Base-by-base conservation (phyloP, 2,113 vertebrate species). In the Urocynchramus pylzowi region DNA sequence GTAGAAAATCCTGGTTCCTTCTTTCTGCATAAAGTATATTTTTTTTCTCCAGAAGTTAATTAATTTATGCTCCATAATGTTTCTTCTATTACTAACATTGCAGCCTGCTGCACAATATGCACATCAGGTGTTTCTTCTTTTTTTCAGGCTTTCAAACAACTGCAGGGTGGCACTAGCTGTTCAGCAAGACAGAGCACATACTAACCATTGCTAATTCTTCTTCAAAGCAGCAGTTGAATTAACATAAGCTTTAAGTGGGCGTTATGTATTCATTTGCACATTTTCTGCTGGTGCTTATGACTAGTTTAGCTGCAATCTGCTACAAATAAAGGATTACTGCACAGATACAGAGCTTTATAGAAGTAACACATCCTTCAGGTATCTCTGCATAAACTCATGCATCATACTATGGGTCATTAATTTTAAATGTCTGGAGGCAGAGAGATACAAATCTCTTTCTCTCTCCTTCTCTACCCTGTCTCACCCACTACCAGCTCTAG, bases 201-300 rank as follows among this genome's bases (percentile, higher is more conserved):
- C 35, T 73, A 88, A 33, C 44, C 37, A 35, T 86, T 93, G 45
- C 75, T 92, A 93, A 77, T 92, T 90, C 59, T 86, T 84, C 87
- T 95, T 95, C 85, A 88, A 95, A 95, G 90, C 11, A 2, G 71
- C 68, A 90, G 86, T 1, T 86, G 83, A 92, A 76, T 85, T 93
- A 94, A 68, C 93, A 89, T 60, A 90, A 95, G 47, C 33, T 97
- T 69, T 69, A 83, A 84, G 94, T 90, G 68, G 88, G 90, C 0
- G 54, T 92, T 70, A 45, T 69, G 74, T 93, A 84, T 95, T 85
- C 69, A 94, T 96, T 93, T 93, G 87, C 87, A 97, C 75, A 94
- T 95, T 93, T 96, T 85, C 78, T 90, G 79, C 61, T 90, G 54
- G 63, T 90, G 53, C 47, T 74, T 69, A 30, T 91, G 87, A 86